Evolutionary conservation across 2,797 vertebrate species (phyloP).

Genomic region (Bryconaethiops microstoma): DNA sequence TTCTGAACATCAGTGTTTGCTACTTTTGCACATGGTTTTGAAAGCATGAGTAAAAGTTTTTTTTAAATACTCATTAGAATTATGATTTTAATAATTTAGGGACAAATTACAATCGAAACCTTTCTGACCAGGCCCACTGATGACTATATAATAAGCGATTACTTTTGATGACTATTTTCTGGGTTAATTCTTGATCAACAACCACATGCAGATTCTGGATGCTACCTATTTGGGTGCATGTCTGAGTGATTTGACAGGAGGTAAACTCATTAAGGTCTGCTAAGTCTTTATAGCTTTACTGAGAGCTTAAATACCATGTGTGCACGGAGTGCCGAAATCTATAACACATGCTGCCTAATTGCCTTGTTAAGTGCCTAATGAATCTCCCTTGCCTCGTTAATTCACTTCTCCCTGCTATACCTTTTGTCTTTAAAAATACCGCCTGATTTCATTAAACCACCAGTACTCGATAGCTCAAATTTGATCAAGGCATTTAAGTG

Average conservation of each 20-base stretch:
- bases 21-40: too few species aligned
- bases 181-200: neutral
- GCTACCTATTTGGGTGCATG: neutral
- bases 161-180: too few species aligned
- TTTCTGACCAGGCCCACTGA: too few species aligned
- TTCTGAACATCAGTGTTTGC: too few species aligned
- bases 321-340: constrained; percentile 12
- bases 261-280: constrained; percentile 20
- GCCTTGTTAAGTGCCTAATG: constrained; percentile 28
- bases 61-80: too few species aligned
- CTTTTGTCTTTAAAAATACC: constrained; percentile 19
- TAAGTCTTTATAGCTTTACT: constrained; percentile 22
- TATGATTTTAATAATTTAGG: too few species aligned
- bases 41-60: too few species aligned
- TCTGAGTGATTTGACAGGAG: constrained; percentile 1
- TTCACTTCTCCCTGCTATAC: constrained; percentile 5
- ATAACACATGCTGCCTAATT: constrained; percentile 29
- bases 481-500: neutral
- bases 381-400: constrained; percentile 19
- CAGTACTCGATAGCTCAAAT: neutral
- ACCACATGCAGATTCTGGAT: neutral
- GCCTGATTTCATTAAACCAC: neutral
- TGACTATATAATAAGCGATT: too few species aligned
- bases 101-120: too few species aligned
- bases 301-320: constrained; percentile 20